phyloP scores from a whole-genome alignment of 2,888 invertebrate genomes.

The Macrophya alboannulata region DNA sequence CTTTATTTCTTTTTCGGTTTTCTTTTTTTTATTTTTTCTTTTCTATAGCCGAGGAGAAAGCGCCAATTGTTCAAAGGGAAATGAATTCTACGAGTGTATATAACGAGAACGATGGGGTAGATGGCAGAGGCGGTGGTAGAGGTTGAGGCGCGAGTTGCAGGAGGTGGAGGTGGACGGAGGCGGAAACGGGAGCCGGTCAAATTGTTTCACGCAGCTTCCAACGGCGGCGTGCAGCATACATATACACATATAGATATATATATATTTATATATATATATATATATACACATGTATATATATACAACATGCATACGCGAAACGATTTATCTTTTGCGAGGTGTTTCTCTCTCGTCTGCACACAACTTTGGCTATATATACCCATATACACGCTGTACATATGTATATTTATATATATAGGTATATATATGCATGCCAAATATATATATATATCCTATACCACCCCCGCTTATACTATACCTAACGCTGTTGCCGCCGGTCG shows the following conservation, averaged over 20 bases:
- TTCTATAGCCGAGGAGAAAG: not conserved
- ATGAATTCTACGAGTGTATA: slow-evolving; percentile 48
- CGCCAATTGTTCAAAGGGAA: slow-evolving; percentile 53
- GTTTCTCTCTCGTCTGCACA: slow-evolving; percentile 16
- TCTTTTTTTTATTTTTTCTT: not conserved
- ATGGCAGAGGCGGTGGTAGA: not conserved
- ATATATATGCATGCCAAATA: no score
- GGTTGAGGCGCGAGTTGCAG: no score
- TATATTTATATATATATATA: slow-evolving; percentile 1
- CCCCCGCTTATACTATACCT: not conserved
- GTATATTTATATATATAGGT: no score
- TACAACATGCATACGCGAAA: slow-evolving; percentile 63
- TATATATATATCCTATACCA: no score
- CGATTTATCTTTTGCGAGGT: slow-evolving; percentile 63
- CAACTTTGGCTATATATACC: slow-evolving; percentile 17
- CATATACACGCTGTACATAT: not conserved
- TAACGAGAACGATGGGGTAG: slow-evolving; percentile 42
- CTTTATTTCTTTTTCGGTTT: not conserved
- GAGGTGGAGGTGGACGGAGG: not conserved
- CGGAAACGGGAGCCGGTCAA: slow-evolving; percentile 56
- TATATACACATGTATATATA: not conserved
- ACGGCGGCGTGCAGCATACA: slow-evolving; percentile 14
- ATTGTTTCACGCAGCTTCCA: slow-evolving; percentile 65
- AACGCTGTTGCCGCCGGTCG: not conserved
- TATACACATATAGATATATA: not conserved